Base-by-base conservation (phyloP, 2,888 invertebrate species). In the Caenorhabditis sp. region DNA sequence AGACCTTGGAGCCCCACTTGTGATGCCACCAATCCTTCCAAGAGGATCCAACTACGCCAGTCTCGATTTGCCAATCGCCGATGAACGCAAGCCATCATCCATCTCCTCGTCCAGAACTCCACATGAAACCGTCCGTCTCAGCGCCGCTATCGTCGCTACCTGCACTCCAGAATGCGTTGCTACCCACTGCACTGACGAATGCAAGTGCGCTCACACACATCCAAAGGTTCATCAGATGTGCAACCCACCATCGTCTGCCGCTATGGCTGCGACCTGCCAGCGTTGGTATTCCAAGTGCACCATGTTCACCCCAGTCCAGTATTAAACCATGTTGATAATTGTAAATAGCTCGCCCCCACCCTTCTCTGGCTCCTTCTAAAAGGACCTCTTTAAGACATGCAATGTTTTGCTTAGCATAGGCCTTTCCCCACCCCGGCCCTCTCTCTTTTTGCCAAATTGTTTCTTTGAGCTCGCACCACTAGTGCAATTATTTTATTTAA, bases 271-370 rank as follows among this genome's bases (percentile, higher is more conserved):
- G 55, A 88, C 85, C 47, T 89, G 89, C 81, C 85, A 86, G 80
- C 79, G 77, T 53, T 89, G 89, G 89, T 89, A 89, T 83, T 64
- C 84, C 68, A 87, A 88, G 82, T 89, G 89, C 85, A 84, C 88
- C 68, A 89, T 89, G 89, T 89, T 87, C 84, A 61, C 84, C 37
- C 88, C 87, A 35, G 87, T 88, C 9, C 82, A 85, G 56, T 88
- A 88, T 76, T 88, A 88, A 69, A 26, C 32, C 37, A 22, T 51
- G 50, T 74, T 80, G 74, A 69, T 74, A 80, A 71, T 67, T 69
- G 64, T 80, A 80, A 69, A 80, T 72, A 80, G 24, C 50, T 35
- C 35, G 40, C 50, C 62, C 62, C 13, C 24, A 11, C 6, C 15
- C 40, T 13, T 40, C 32, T 32, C 47, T 4, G 2, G 20, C 13